phyloP scores from a whole-genome alignment of 1,140 invertebrate genomes.

The Zeugodacus cucurbitae region DNA sequence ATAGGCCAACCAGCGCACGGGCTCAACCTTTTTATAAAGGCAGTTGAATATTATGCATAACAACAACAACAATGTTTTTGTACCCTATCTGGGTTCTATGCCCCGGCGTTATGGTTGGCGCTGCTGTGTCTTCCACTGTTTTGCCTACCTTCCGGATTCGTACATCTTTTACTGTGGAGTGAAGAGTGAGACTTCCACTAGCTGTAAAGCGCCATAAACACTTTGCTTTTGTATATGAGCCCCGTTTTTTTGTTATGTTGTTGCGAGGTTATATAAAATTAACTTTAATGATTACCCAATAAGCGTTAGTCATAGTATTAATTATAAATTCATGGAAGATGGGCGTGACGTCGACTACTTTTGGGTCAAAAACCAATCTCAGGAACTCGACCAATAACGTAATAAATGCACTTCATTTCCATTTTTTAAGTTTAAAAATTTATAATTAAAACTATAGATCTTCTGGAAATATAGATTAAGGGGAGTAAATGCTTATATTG shows the following conservation, averaged over 20 bases:
- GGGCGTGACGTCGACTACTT: too few species aligned
- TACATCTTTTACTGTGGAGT: background rate
- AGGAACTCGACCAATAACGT: too few species aligned
- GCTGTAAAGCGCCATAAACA: background rate
- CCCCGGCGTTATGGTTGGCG: background rate
- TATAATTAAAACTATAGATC: too few species aligned
- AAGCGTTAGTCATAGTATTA: background rate
- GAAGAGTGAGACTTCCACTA: too few species aligned
- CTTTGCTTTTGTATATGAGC: background rate
- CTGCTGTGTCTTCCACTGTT: background rate
- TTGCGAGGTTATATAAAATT: background rate
- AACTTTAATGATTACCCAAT: background rate
- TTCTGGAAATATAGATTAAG: too few species aligned
- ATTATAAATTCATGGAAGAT: too few species aligned
- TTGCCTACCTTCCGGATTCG: background rate
- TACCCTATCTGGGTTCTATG: background rate
- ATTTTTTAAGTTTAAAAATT: too few species aligned
- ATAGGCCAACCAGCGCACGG: background rate
- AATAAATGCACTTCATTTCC: too few species aligned
- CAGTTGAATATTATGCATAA: background rate
- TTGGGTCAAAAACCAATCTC: too few species aligned
- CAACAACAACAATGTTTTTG: background rate
- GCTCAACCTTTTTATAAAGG: background rate
- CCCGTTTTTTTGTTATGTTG: background rate
- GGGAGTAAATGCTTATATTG: too few species aligned